Conservation (phyloP, 2,113 vertebrate genomes). For the Tragelaphus strepsiceros region DNA sequence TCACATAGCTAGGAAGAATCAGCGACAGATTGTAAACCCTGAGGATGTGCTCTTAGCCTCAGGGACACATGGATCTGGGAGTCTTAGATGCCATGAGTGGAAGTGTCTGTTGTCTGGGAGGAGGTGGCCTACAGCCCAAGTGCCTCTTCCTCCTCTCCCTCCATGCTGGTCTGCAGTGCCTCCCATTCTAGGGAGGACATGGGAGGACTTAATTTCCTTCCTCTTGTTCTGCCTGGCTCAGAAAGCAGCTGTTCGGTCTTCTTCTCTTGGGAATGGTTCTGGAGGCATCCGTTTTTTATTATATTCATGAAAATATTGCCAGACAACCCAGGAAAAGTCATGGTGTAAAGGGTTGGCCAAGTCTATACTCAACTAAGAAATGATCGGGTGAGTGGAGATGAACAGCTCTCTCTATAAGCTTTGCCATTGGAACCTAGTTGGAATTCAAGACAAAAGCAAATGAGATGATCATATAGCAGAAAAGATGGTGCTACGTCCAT, state of each 20-base stretch:
- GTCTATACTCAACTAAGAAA: background rate
- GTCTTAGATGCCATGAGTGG: background rate
- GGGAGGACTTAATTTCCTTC: background rate
- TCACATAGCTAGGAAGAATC: background rate
- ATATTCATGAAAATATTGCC: background rate
- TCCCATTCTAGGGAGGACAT: background rate
- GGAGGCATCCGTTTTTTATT: background rate
- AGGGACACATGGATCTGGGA: background rate
- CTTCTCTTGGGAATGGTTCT: background rate
- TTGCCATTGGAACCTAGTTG: background rate
- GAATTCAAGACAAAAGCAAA: background rate
- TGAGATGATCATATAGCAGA: background rate
- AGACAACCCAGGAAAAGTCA: background rate
- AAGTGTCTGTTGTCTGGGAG: background rate
- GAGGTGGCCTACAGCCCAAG: background rate
- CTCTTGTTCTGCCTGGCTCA: background rate
- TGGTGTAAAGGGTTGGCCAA: background rate
- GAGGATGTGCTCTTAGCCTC: background rate
- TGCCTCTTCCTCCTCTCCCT: background rate
- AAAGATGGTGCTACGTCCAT: background rate
- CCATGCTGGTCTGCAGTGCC: background rate
- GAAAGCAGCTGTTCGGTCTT: background rate
- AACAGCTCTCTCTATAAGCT: background rate
- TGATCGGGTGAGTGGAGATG: background rate
- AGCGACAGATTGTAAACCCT: background rate